phyloP scores from a whole-genome alignment of 2,113 vertebrate species.

The Recurvirostra avosetta region DNA sequence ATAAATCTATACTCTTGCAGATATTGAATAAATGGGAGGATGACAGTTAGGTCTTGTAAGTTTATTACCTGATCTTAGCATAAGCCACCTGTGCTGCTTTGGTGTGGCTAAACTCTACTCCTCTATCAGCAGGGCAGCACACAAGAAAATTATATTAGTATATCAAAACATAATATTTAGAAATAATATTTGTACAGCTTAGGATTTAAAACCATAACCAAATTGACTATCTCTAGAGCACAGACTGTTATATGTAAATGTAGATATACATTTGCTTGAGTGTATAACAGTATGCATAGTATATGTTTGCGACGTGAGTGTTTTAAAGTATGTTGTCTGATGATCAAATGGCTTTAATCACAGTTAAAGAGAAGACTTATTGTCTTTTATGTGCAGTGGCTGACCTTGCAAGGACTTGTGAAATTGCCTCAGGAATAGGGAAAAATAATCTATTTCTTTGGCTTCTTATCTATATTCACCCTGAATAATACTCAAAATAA shows the following conservation, averaged over 20 bases:
- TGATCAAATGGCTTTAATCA: neutral
- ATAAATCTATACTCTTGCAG: neutral
- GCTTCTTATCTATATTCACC: constrained; percentile 5
- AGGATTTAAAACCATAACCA: neutral
- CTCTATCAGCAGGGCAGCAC: neutral
- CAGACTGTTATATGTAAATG: neutral
- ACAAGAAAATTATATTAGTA: neutral
- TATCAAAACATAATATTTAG: neutral
- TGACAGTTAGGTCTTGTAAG: neutral
- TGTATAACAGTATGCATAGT: too few relatives aligned
- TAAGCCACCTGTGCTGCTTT: neutral
- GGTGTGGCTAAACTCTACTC: neutral
- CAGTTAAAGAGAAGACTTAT: neutral
- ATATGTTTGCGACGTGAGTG: neutral
- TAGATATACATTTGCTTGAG: neutral
- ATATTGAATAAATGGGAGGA: neutral
- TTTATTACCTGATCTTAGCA: neutral
- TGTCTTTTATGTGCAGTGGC: neutral
- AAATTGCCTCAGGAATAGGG: neutral
- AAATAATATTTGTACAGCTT: neutral
- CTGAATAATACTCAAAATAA: constrained; percentile 51
- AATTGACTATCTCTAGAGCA: neutral
- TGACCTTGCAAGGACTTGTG: neutral
- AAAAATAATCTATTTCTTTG: neutral
- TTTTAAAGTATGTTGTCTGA: neutral